Percentiles rank a stretch among this genome's conserved stretches.
Conservation (phyloP, 1,140 invertebrate genomes). For the Diorhabda sublineata region DNA sequence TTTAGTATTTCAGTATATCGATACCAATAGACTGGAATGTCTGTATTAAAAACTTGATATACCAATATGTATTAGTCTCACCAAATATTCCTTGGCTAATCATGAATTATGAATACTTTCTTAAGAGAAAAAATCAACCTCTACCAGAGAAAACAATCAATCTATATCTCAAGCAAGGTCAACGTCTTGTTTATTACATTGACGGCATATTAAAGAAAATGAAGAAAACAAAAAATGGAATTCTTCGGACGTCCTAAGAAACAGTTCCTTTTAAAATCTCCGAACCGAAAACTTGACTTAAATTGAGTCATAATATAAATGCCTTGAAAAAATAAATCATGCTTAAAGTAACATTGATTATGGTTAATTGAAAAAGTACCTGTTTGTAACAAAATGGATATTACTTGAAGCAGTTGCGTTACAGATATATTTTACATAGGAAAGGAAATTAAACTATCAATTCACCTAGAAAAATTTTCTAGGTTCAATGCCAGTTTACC, state of each 20-base stretch:
- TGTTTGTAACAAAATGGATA: too few species aligned
- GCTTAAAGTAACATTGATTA: constrained; percentile 4
- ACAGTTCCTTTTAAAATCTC: constrained; percentile 4
- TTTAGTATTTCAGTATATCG: too few species aligned
- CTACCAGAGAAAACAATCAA: background rate
- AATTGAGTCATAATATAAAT: constrained; percentile 8
- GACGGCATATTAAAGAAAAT: background rate
- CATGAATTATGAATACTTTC: too few species aligned
- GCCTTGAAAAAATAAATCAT: constrained; percentile 1
- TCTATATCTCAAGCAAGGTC: background rate
- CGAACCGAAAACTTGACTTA: constrained; percentile 4
- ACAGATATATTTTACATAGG: too few species aligned
- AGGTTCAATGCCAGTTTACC: too few species aligned
- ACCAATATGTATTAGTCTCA: too few species aligned
- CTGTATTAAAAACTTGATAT: too few species aligned
- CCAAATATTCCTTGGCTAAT: too few species aligned
- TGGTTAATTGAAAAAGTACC: background rate
- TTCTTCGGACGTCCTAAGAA: background rate
- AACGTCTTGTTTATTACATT: constrained; percentile 2
- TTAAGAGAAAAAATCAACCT: background rate
- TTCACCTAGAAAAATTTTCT: too few species aligned
- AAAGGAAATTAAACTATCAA: too few species aligned
- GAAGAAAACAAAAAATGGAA: background rate
- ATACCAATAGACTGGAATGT: too few species aligned
- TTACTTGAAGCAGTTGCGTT: too few species aligned